Base-by-base conservation (phyloP, 1,140 invertebrate genomes). In the Alviniconcha marisindica region DNA sequence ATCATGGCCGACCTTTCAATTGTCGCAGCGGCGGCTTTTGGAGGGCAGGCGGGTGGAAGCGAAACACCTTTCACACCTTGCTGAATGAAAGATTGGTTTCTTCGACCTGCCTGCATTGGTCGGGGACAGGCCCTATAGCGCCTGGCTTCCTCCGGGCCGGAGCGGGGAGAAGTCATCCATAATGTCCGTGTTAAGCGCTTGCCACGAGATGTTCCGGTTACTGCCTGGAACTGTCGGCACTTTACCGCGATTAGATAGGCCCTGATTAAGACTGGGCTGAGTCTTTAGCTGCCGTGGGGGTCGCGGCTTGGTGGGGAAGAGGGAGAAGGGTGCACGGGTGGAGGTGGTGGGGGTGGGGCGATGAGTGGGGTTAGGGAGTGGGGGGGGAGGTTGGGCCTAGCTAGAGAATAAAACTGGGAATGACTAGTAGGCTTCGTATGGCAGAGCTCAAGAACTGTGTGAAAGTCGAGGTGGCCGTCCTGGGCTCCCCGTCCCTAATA, bases 1-100 rank as follows among this genome's bases (percentile, higher is more conserved):
- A 48, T 77, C 76, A 77, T 56, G 76, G 48, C 44, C 28, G 51
- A 33, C 51, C 76, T 77, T 77, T 77, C 54, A 48, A 42, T 48
- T 31, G 42, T 56, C 38, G 73, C 2, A 31, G 69, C 69, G 15
- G 15, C 24, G n/a, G 48, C 76, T 77, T 77, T 77, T 54, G n/a
- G 44, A 38, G 24, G 44, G 12, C 40, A 18, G n/a, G 38, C 36
- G 40, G n/a, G 40, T 38, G n/a, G 31, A 71, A 38, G 28, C 3
- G 36, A 40, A 60, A 60, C 56, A 71, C 66, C 31, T 71, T 71
- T 71, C 66, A 71, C 66, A 71, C 66, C 66, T 71, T 71, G 31
- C 56, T 60, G 56, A 4, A 21, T 60, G 56, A 60, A 21, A 28
- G n/a, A 28, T 60, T 60, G 56, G 18, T 24, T 28, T 60, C n/a